These are phyloP conservation scores for Helicoverpa zea DNA, from an alignment of 1,140 invertebrate genomes.

Conservation along the genomic window DNA sequence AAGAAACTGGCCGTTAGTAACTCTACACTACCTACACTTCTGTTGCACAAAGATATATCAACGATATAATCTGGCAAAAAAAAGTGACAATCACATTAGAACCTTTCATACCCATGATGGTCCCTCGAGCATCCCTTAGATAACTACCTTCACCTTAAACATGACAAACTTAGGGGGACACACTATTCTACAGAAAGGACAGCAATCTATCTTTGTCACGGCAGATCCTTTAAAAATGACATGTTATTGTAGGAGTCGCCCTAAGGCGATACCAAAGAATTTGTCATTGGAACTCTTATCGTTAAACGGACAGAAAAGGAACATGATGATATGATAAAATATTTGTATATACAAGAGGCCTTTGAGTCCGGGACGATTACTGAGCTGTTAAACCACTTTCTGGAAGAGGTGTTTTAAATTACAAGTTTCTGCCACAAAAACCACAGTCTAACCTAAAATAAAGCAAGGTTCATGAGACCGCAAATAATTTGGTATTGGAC, in stretches of 20 bases:
- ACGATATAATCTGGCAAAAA: background rate
- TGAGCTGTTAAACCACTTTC: too few relatives aligned
- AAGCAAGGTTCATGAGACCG: too few relatives aligned
- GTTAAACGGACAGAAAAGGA: background rate
- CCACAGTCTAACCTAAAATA: too few relatives aligned
- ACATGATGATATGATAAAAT: too few relatives aligned
- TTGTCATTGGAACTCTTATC: conserved; percentile 19
- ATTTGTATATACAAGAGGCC: too few relatives aligned
- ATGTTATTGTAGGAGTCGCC: conserved; percentile 24
- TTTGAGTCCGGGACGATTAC: too few relatives aligned
- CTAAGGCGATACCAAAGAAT: conserved; percentile 33
- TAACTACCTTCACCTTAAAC: background rate
- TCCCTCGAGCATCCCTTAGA: background rate
- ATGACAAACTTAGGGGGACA: background rate
- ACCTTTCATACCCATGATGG: background rate
- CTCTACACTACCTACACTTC: too few relatives aligned
- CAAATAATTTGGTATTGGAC: too few relatives aligned
- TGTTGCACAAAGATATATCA: too few relatives aligned
- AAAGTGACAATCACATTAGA: background rate
- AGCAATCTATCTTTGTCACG: conserved; percentile 20
- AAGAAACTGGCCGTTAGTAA: too few relatives aligned
- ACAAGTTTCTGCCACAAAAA: too few relatives aligned
- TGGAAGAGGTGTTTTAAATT: too few relatives aligned
- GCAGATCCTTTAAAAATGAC: conserved; percentile 25
- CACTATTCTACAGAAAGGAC: background rate